Percentiles rank a stretch among this genome's conserved stretches.
phyloP scores from a whole-genome alignment of 2,113 vertebrate species.

The Athene noctua region DNA sequence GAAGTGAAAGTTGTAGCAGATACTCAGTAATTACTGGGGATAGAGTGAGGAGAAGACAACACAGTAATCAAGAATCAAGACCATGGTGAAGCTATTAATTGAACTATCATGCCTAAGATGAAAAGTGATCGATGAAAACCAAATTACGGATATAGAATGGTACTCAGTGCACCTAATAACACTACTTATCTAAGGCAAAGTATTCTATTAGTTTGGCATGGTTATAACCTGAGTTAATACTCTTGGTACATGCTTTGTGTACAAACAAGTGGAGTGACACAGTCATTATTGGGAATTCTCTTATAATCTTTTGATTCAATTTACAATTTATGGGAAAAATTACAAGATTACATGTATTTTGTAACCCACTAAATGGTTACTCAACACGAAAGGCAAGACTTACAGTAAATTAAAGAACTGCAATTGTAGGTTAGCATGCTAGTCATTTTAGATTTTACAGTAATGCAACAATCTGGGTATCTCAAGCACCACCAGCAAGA shows the following conservation, averaged over 20 bases:
- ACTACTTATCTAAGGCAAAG: slow-evolving; percentile 36
- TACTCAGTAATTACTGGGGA: neutral
- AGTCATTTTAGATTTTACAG: slow-evolving; percentile 63
- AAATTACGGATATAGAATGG: neutral
- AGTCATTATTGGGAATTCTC: neutral
- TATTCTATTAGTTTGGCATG: slow-evolving; percentile 11
- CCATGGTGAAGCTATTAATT: neutral
- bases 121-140: neutral
- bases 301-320: neutral
- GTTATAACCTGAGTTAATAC: slow-evolving; percentile 45
- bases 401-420: neutral
- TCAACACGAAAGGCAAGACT: neutral
- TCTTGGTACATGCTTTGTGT: neutral
- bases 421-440: slow-evolving; percentile 37
- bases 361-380: neutral
- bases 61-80: neutral
- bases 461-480: slow-evolving; percentile 14
- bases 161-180: neutral
- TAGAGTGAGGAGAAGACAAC: neutral
- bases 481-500: neutral
- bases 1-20: neutral
- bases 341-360: neutral
- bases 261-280: neutral
- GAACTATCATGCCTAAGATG: neutral
- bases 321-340: slow-evolving; percentile 5